A percentile compares a stretch with the other conserved stretches of the same genome.
Evolutionary conservation across 2,888 invertebrate species (phyloP).

Genomic region (Stomorhina lunata): DNA sequence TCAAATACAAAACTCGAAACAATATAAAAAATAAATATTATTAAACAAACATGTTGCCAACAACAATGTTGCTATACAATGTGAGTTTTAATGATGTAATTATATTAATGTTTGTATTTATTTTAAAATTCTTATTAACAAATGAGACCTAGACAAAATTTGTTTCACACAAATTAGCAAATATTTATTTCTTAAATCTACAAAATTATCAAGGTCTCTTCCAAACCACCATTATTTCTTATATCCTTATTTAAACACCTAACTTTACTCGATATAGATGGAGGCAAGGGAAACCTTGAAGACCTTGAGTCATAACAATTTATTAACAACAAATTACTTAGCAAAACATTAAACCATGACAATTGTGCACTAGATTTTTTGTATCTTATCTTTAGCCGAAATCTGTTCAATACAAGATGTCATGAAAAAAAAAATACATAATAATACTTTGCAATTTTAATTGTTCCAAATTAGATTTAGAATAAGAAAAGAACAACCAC

Average conservation of each 20-base stretch:
- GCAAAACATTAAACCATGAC: slow-evolving; percentile 16
- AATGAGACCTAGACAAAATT: too few relatives aligned
- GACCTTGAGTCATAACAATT: not conserved
- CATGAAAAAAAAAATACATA: not conserved
- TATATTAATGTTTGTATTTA: too few relatives aligned
- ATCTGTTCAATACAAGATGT: slow-evolving; percentile 15
- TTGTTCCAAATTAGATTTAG: slow-evolving; percentile 44
- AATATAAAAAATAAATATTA: too few relatives aligned
- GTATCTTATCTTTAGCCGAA: not conserved
- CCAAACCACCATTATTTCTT: not conserved
- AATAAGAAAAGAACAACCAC: not conserved
- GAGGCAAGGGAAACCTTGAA: slow-evolving; percentile 29
- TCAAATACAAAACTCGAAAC: too few relatives aligned
- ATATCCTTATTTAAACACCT: not conserved
- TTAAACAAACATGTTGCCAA: too few relatives aligned
- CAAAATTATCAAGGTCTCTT: too few relatives aligned
- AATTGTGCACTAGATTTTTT: slow-evolving; percentile 37
- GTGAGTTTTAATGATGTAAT: too few relatives aligned
- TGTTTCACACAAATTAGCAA: too few relatives aligned
- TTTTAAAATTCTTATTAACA: too few relatives aligned
- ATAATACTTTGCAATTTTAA: slow-evolving; percentile 17
- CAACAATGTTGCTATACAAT: too few relatives aligned
- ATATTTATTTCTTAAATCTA: too few relatives aligned
- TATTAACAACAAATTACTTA: not conserved
- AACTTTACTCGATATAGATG: not conserved